Base-by-base conservation (phyloP, 2,113 vertebrate genomes). In the Hemicordylus capensis region DNA sequence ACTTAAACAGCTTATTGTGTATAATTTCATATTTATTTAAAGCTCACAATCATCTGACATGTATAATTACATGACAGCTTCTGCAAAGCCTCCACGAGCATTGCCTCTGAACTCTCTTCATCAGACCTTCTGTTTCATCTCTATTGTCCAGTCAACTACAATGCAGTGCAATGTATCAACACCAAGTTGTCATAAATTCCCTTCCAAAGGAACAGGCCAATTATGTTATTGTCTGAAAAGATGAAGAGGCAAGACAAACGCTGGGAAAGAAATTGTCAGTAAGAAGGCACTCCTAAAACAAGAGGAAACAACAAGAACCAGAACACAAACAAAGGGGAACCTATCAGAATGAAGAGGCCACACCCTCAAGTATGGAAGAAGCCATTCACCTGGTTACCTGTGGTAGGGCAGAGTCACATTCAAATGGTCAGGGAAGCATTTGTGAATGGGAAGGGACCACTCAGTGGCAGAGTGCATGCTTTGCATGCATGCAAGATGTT, bases 101-200 rank as follows among this genome's bases (percentile, higher is more conserved):
- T 0, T 84, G 69, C 83, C 85, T 86, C 8, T 28, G 19, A 64
- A 70, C 26, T 74, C 48, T 73, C 64, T 74, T 6, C 2, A 79
- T n/a, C 61, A 89, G 87, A 76, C 85, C 88, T 84, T 76, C 89
- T 85, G 85, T 85, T 89, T 87, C 87, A 83, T 7, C 81, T 79
- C 81, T 26, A 3, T 0, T 51, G 83, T 34, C 73, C 86, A 86
- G 64, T 80, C 83, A 90, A 78, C 78, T 2, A n/a, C 79, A 51
- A 80, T 0, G 3, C 28, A 86, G 76, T 46, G 76, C 51, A 6
- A 84, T 44, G 63, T 24, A 87, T 31, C 63, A 83, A 78, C 31
- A 56, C 63, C 70, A 58, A 87, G 64, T 81, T 59, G 42, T 64
- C 87, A 87, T 87, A 89, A 81, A 79, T 10, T 77, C 75, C 80